Percentiles rank a stretch among this genome's conserved stretches.
Evolutionary conservation across 2,888 invertebrate species (phyloP).

Genomic region (Portevinia maculata): DNA sequence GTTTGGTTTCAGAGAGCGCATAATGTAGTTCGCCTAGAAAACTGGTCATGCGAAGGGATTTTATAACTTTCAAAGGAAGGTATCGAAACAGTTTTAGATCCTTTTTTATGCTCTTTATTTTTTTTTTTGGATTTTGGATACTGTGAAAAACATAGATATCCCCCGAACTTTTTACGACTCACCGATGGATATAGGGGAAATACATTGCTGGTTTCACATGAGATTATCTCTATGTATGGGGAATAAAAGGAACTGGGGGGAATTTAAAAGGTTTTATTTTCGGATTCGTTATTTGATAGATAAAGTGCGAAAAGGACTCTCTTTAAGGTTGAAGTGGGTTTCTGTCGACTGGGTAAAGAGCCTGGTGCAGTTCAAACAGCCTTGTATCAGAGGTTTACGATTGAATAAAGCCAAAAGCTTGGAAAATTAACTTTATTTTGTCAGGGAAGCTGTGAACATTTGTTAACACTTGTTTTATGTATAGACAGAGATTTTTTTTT

Average conservation of each 20-base stretch:
- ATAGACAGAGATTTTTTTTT: too few species aligned
- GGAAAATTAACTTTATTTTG: too few species aligned
- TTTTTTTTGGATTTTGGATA: conserved; percentile 66
- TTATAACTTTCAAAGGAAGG: conserved; percentile 48
- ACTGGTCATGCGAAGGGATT: conserved; percentile 20
- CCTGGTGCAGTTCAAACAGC: too few species aligned
- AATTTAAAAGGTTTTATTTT: not conserved
- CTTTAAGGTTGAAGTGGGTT: too few species aligned
- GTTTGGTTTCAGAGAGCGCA: conserved; percentile 3
- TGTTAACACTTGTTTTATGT: too few species aligned
- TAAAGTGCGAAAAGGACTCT: not conserved
- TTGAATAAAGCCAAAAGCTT: too few species aligned
- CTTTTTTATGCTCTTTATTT: conserved; percentile 32
- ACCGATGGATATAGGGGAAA: conserved; percentile 40
- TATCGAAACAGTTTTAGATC: conserved; percentile 27
- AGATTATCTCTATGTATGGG: conserved; percentile 15
- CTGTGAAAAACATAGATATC: conserved; percentile 37
- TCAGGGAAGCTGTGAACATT: too few species aligned
- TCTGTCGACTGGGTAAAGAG: too few species aligned
- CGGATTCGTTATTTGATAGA: not conserved
- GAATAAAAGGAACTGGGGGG: not conserved
- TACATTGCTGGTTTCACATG: conserved; percentile 56
- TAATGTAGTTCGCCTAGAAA: not conserved
- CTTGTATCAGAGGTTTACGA: too few species aligned
- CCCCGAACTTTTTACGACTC: conserved; percentile 55